A percentile compares a stretch with the other conserved stretches of the same genome.
Evolutionary conservation across 2,797 vertebrate species (phyloP).

Genomic region (Glossophaga mutica): DNA sequence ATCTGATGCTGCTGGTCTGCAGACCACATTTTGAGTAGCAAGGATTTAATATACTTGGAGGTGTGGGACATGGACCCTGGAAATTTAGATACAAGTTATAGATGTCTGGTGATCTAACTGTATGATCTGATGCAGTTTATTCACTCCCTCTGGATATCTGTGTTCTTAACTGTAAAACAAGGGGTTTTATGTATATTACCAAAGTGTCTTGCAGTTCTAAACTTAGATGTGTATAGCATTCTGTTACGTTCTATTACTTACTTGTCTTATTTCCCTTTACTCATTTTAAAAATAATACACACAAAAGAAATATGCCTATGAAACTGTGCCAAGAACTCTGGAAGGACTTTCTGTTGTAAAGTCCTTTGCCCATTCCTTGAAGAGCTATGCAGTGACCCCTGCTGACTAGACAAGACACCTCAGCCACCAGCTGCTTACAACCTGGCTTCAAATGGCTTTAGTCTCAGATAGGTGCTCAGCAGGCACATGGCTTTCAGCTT

Average conservation of each 20-base stretch:
- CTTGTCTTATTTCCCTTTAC: not conserved
- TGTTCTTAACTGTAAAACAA: not conserved
- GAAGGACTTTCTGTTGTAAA: not conserved
- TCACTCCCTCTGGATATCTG: not conserved
- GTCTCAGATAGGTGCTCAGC: conserved; percentile 26
- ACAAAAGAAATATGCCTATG: not conserved
- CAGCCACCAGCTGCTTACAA: conserved; percentile 54
- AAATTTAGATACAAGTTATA: not conserved
- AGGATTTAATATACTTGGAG: not conserved
- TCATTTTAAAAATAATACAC: not conserved
- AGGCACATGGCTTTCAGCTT: conserved; percentile 40
- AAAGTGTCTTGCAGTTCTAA: not conserved
- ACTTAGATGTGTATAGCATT: not conserved
- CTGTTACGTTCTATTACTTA: not conserved
- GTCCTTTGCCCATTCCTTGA: conserved; percentile 40
- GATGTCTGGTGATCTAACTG: not conserved
- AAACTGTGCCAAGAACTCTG: not conserved
- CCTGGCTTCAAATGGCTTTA: conserved; percentile 56
- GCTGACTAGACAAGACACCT: conserved; percentile 31
- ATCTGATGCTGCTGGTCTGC: not conserved
- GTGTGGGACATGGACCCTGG: not conserved
- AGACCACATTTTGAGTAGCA: not conserved
- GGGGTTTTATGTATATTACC: fast-evolving
- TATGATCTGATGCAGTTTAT: not conserved
- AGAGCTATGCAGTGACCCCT: conserved; percentile 5